Evolutionary conservation across 2,113 vertebrate species (phyloP), one percentile per base, ranked within the genome.

Genomic region (Chamaea fasciata): DNA sequence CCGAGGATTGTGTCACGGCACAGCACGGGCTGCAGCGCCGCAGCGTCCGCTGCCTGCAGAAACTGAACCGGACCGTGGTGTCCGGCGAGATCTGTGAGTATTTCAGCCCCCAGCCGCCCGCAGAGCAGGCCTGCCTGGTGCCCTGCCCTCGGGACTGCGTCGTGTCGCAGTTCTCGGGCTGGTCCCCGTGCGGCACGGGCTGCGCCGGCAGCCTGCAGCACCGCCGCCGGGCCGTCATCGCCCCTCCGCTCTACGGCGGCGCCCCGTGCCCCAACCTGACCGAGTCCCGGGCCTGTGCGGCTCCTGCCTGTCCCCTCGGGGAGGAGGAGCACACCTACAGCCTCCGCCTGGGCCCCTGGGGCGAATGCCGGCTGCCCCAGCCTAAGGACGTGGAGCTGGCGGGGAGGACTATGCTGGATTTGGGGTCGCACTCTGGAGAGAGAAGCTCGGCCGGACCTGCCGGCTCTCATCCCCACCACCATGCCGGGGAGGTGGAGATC

Each of bases 81-180:
- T 87, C 98, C 8, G 86, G 94, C 2, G 98, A 98, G 59, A 99
- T 99, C 90, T 99, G 99, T 26, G 99, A 99, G 89, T 98, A 99
- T 84, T 99, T 99, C 96, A 98, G 96, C 2, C 98, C 98, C 0
- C 98, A 93, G 79, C 99, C 99, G 1, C 94, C 98, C 0, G 55
- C 94, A 0, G 99, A 99, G 92, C 99, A 99, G 97, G 99, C 99
- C 15, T 99, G 99, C 94, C 98, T 99, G 82, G 98, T 99, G 62
- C 99, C 99, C 11, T 99, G 99, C 78, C 99, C 99, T 0, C 98
- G 98, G 87, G 99, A 99, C 95, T 99, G 99, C 33, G 97, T 99
- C 1, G 98, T 99, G 8, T 99, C 99, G 0, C 97, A 98, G 90
- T 99, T 99, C 95, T 99, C 98, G 1, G 39, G 91, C 4, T 99